These are phyloP conservation scores for Chrysina gloriosa DNA, from an alignment of 2,888 invertebrate genomes.

Conservation along the genomic window DNA sequence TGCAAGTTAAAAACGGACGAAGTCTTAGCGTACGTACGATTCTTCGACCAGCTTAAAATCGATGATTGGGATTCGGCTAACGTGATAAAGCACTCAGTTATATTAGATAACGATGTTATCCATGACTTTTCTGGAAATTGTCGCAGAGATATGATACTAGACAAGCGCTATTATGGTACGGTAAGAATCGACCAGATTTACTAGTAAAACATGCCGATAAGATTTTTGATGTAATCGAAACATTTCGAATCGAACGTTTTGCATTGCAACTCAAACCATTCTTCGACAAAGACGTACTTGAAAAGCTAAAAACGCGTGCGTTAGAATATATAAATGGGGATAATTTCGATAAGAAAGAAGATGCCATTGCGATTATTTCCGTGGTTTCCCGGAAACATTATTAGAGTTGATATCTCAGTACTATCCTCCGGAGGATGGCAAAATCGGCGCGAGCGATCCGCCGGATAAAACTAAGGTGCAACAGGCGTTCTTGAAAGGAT, in stretches of 20 bases:
- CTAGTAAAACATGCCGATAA: background rate
- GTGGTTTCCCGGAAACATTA: background rate
- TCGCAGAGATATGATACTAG: background rate
- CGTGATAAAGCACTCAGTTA: background rate
- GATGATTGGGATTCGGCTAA: background rate
- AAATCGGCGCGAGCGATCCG: slow-evolving; percentile 9
- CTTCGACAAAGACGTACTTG: background rate
- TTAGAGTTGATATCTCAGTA: background rate
- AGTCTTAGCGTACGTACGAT: background rate
- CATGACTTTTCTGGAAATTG: slow-evolving; percentile 12
- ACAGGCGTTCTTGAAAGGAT: background rate
- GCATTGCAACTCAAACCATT: background rate
- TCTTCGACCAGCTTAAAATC: background rate
- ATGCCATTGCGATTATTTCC: background rate
- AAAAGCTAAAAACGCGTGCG: background rate
- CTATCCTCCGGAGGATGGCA: slow-evolving; percentile 14
- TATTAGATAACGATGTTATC: background rate
- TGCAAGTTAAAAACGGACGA: background rate
- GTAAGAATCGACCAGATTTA: slow-evolving; percentile 4
- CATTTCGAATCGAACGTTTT: background rate
- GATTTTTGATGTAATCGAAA: background rate
- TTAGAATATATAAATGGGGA: background rate
- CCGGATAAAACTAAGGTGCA: slow-evolving; percentile 5
- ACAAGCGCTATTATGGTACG: slow-evolving; percentile 10
- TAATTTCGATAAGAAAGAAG: background rate